Evolutionary conservation across 1,140 invertebrate species (phyloP), one percentile per base, ranked within the genome.

Genomic region (Drosophila cardini): DNA sequence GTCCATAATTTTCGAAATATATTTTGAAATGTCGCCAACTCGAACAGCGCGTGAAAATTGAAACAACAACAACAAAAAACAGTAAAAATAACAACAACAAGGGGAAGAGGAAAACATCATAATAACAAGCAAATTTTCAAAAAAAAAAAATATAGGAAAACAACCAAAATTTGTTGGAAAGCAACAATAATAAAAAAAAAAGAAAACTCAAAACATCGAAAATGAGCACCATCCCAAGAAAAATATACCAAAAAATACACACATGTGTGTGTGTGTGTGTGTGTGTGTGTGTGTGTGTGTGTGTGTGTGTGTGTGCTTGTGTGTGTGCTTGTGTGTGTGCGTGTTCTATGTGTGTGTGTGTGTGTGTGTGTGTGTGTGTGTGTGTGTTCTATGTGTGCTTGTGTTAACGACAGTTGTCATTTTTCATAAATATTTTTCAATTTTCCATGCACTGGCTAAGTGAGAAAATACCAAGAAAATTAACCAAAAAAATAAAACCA

Each of bases 11-110:
- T 83, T 52, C 46, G 13, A 45, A 72, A 78, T 69, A 65, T 79
- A 65, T 79, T 83, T 82, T 81, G 82, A 86, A 82, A 86, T 86
- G 72, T 68, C 72, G 78, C 78, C 82, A 86, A 86, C 78, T 86
- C 82, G 82, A 85, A 69, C 81, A 84, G 74, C 63, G 71, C 60
- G 61, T 57, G 56, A 52, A 63, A 55, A 60, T 13, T 11, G 15
- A 71, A 40, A 69, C 13, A 62, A n/a, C n/a, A n/a, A n/a, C n/a
- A n/a, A n/a, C n/a, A n/a, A n/a, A n/a, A n/a, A n/a, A n/a, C n/a
- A n/a, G n/a, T n/a, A 45, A 53, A 40, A 61, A 42, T 16, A 18
- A 67, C 42, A 21, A 36, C 43, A 56, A 40, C 21, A 65, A 67
- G 32, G 57, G 42, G 57, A 52, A 15, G 21, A 0, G 5, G 21